A percentile compares a stretch with the other conserved stretches of the same genome.
Conservation (phyloP, 1,140 invertebrate genomes). For the Temnothorax longispinosus region DNA sequence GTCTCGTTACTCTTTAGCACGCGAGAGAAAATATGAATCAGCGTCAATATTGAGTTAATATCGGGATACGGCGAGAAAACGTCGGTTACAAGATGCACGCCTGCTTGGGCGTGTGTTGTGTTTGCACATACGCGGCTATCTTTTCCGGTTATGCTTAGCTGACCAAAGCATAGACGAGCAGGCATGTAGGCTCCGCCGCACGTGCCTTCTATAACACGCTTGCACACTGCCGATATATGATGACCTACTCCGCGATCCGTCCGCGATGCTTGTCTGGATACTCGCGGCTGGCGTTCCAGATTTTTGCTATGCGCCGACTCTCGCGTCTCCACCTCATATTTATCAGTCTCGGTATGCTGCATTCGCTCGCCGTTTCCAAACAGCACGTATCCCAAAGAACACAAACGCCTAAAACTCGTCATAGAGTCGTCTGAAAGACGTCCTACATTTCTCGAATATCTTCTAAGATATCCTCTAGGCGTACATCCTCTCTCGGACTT, state of each 20-base stretch:
- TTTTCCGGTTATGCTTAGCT: constrained; percentile 78
- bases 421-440: neutral
- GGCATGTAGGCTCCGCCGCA: constrained; percentile 81
- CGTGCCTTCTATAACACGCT: constrained; percentile 76
- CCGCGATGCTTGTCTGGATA: constrained; percentile 71
- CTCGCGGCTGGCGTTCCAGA: constrained; percentile 76
- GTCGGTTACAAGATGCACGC: constrained; percentile 11
- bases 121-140: constrained; percentile 58
- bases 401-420: neutral
- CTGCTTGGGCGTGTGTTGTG: constrained; percentile 11
- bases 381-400: neutral
- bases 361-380: constrained; percentile 6
- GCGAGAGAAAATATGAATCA: constrained; percentile 50
- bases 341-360: constrained; percentile 7
- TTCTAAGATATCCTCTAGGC: neutral
- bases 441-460: neutral
- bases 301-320: constrained; percentile 67
- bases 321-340: constrained; percentile 46
- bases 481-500: neutral
- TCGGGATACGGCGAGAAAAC: constrained; percentile 15
- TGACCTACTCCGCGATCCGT: constrained; percentile 80
- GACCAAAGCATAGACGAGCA: constrained; percentile 80
- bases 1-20: neutral
- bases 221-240: constrained; percentile 80
- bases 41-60: constrained; percentile 34